Conservation (phyloP, 30 jellyfish, hydroid and myxozoan species). For the Cassiopea xamachana region DNA sequence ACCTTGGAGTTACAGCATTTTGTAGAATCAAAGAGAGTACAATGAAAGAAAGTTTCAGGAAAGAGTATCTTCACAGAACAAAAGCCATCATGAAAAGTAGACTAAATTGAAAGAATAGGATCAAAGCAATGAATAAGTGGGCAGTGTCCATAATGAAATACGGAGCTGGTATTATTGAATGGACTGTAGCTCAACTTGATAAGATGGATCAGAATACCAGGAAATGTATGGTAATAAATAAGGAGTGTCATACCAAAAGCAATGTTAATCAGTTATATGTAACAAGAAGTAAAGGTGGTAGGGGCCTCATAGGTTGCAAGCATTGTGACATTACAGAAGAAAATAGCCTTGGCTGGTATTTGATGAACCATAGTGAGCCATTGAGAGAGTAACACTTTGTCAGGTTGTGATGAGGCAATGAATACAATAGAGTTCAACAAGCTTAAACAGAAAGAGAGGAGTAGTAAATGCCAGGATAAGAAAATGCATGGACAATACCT, state of each 20-base stretch:
- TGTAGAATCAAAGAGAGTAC: not conserved
- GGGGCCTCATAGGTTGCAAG: slow-evolving; percentile 34
- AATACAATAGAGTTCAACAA: not conserved
- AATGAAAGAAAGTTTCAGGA: slow-evolving; percentile 27
- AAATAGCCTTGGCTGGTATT: slow-evolving; percentile 31
- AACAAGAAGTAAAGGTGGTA: slow-evolving; percentile 18
- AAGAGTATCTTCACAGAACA: slow-evolving; percentile 12
- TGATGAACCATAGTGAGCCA: slow-evolving; percentile 3
- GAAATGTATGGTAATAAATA: slow-evolving; percentile 23
- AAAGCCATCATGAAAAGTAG: slow-evolving; percentile 14
- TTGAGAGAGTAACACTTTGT: slow-evolving; percentile 16
- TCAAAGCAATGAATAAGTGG: slow-evolving; percentile 18
- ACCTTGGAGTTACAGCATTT: slow-evolving; percentile 42
- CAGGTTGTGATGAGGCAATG: not conserved
- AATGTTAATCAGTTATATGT: slow-evolving; percentile 20
- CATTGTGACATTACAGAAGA: slow-evolving; percentile 19
- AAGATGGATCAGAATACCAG: not conserved
- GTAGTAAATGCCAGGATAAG: slow-evolving; percentile 5
- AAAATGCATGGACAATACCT: slow-evolving; percentile 22
- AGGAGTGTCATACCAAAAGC: not conserved
- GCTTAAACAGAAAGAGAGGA: not conserved
- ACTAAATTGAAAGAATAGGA: not conserved
- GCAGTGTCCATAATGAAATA: slow-evolving; percentile 1
- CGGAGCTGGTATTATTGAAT: slow-evolving; percentile 18
- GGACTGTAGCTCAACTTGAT: slow-evolving; percentile 4